Evolutionary conservation across 2,797 vertebrate species (phyloP).

Genomic region (Siniperca obscura): DNA sequence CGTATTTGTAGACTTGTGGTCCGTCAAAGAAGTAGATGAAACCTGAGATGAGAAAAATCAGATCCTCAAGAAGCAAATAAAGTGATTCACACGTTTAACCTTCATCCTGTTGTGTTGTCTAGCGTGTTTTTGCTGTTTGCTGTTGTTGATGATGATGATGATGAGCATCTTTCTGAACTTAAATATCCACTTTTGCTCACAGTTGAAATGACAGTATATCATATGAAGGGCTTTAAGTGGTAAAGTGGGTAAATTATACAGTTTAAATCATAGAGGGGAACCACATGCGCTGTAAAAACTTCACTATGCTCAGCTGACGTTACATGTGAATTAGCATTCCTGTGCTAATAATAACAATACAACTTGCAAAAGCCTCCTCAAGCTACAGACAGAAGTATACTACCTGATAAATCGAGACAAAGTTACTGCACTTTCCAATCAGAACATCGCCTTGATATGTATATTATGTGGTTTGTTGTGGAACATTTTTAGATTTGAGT

Average conservation of each 20-base stretch:
- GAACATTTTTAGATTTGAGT: conserved; percentile 10
- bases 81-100: conserved; percentile 3
- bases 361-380: conserved; percentile 12
- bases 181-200: conserved; percentile 31
- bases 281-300: conserved; percentile 29
- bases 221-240: conserved; percentile 12
- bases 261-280: conserved; percentile 45
- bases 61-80: conserved; percentile 13
- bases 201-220: conserved; percentile 48
- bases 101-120: not conserved
- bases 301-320: conserved; percentile 10
- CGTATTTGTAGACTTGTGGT: conserved; percentile 80
- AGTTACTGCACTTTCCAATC: conserved; percentile 12
- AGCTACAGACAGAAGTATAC: conserved; percentile 37
- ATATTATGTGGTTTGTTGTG: not conserved
- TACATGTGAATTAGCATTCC: conserved; percentile 46
- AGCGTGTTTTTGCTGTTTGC: conserved; percentile 5
- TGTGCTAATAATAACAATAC: conserved; percentile 38
- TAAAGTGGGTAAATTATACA: conserved; percentile 51
- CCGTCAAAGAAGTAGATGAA: conserved; percentile 85
- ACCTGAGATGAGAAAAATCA: conserved; percentile 65
- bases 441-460: not conserved
- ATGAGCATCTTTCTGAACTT: conserved; percentile 40
- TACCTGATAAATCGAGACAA: not conserved
- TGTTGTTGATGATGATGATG: conserved; percentile 8